Base-by-base conservation (phyloP, 2,113 vertebrate genomes). In the Neomonachus schauinslandi region DNA sequence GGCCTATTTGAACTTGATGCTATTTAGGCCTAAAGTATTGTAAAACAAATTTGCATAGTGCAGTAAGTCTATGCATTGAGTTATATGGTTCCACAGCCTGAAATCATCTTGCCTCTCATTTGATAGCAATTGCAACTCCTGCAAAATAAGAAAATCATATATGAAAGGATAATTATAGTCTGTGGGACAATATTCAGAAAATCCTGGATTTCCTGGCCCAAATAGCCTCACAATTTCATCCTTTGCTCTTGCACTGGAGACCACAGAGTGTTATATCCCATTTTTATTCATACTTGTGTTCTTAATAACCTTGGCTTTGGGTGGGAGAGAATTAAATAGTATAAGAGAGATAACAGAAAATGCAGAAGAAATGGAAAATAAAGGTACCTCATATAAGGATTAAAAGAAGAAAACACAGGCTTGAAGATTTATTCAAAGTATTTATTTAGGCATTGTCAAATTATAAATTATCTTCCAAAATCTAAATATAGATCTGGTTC, bases 341-440 rank as follows among this genome's bases (percentile, higher is more conserved):
- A 26, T 59, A 83, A 91, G 39, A 79, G 3, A 74, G 49, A 57
- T 18, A 59, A 79, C 8, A n/a, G 11, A 53, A 82, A 65, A 80
- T 96, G 71, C n/a, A 80, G 22, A 80, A 61, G 42, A 61, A 74
- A 53, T 10, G 12, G 22, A 11, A 55, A 67, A 89, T 53, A 63
- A 69, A 46, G 15, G 10, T 31, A 77, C 4, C 6, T 5, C 28
- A 85, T 14, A 76, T 42, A 92, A 71, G 5, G 57, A 77, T n/a
- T 4, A 81, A 89, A 63, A 18, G 13, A 57, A 19, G 21, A 79
- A 76, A 81, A 5, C 33, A 82, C 24, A 51, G 21, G 0, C 24
- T 94, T 96, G 21, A 53, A 74, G 15, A 77, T 49, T 76, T 76
- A 95, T 39, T 71, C 0, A 91, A 96, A 95, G 18, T 71, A 33